These are phyloP conservation scores for Tragelaphus buxtoni DNA, from an alignment of 2,113 vertebrate genomes.

Conservation along the genomic window DNA sequence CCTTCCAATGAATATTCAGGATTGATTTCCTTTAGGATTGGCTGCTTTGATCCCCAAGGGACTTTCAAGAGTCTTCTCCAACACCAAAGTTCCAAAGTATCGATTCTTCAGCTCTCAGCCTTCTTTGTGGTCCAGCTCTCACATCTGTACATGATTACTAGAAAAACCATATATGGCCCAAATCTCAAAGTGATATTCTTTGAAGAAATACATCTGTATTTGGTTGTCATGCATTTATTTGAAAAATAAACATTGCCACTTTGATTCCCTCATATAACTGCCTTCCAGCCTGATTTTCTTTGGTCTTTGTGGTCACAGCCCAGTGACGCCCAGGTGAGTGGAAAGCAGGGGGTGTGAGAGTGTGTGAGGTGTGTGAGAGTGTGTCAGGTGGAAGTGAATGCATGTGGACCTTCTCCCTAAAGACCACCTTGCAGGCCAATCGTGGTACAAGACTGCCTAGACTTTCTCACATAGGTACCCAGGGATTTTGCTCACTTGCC, in stretches of 20 bases:
- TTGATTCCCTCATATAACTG: not conserved
- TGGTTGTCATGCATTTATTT: not conserved
- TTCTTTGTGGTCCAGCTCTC: not conserved
- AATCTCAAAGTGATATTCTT: not conserved
- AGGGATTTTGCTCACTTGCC: not conserved
- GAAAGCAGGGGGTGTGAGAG: not conserved
- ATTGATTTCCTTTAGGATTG: not conserved
- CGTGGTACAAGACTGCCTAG: not conserved
- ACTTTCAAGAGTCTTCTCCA: not conserved
- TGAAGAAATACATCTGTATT: not conserved
- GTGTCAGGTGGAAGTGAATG: not conserved
- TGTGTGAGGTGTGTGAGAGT: no score
- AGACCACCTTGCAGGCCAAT: not conserved
- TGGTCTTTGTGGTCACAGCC: not conserved
- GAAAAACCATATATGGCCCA: not conserved
- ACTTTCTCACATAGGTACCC: not conserved
- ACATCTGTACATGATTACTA: not conserved
- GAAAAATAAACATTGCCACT: not conserved
- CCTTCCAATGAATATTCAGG: not conserved
- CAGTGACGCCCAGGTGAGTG: fast-evolving
- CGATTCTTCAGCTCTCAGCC: not conserved
- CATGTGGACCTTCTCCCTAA: not conserved
- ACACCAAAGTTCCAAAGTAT: not conserved
- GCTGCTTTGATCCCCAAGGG: not conserved
- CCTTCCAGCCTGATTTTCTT: not conserved